A percentile compares a stretch with the other conserved stretches of the same genome.
These are phyloP conservation scores for Euphydryas editha DNA, from an alignment of 2,888 invertebrate genomes.

Conservation along the genomic window DNA sequence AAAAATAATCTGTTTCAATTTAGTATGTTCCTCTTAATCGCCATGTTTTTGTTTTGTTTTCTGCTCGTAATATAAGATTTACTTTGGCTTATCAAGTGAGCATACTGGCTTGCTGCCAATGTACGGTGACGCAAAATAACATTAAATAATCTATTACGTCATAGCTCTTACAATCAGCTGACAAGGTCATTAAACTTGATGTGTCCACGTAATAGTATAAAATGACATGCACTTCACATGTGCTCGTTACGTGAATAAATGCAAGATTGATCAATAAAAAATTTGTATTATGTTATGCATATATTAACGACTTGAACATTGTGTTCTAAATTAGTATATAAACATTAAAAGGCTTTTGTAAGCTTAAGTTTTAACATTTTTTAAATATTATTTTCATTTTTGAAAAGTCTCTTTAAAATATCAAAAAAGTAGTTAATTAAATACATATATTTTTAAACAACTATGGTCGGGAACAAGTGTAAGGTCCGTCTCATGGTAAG, in stretches of 20 bases:
- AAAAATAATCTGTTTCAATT: not conserved
- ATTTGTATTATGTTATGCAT: no score
- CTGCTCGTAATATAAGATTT: slow-evolving; percentile 13
- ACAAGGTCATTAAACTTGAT: slow-evolving; percentile 7
- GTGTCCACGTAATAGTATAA: not conserved
- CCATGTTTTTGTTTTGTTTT: slow-evolving; percentile 11
- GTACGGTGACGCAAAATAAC: slow-evolving; percentile 1
- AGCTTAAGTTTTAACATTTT: no score
- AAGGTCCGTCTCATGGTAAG: no score
- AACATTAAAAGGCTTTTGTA: no score
- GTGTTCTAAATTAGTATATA: no score
- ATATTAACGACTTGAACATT: no score
- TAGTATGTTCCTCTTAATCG: slow-evolving; percentile 2
- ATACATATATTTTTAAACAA: no score
- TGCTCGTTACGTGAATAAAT: not conserved
- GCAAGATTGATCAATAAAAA: no score
- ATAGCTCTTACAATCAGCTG: slow-evolving; percentile 8
- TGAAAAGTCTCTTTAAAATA: no score
- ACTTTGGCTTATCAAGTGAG: slow-evolving; percentile 14
- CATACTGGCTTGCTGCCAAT: slow-evolving; percentile 3
- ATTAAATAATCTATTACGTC: slow-evolving; percentile 12
- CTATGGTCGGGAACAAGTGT: no score
- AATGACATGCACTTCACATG: not conserved
- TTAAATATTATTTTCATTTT: no score
- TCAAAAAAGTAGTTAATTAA: no score